phyloP scores from a whole-genome alignment of 2,797 vertebrate species.

The Rhinoraja longicauda region DNA sequence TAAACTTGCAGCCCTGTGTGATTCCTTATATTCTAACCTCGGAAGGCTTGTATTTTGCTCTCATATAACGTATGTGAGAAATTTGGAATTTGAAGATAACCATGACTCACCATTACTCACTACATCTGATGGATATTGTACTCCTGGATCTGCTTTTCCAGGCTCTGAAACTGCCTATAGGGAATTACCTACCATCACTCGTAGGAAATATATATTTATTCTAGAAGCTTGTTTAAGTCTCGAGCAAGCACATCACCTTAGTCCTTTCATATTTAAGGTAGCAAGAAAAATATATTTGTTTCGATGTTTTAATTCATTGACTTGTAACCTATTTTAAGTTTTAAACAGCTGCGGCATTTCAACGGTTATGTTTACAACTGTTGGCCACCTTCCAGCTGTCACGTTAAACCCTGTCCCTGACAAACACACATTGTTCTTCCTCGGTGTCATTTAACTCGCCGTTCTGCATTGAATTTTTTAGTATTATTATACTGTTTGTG shows the following conservation, averaged over 20 bases:
- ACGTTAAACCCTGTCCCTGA: constrained; percentile 6
- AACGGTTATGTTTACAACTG: constrained; percentile 30
- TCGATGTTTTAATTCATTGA: neutral
- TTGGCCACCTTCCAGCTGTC: constrained; percentile 12
- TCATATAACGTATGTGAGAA: neutral
- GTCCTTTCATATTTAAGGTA: neutral
- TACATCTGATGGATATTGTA: neutral
- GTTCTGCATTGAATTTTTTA: neutral
- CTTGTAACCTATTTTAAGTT: neutral
- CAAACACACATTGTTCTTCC: neutral
- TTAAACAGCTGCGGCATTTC: constrained; percentile 28
- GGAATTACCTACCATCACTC: neutral
- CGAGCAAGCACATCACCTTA: neutral
- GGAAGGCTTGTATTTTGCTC: neutral
- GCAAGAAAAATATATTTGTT: neutral
- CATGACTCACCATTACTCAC: neutral
- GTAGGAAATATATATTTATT: neutral
- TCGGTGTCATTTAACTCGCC: neutral
- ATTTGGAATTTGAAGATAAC: neutral
- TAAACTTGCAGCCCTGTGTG: neutral
- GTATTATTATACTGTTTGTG: neutral
- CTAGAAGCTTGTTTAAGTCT: neutral
- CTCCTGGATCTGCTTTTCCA: neutral
- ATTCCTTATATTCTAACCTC: neutral
- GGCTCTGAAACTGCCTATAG: too few relatives aligned